Base-by-base conservation (phyloP, 2,797 vertebrate genomes). In the Holocentrus rufus region DNA sequence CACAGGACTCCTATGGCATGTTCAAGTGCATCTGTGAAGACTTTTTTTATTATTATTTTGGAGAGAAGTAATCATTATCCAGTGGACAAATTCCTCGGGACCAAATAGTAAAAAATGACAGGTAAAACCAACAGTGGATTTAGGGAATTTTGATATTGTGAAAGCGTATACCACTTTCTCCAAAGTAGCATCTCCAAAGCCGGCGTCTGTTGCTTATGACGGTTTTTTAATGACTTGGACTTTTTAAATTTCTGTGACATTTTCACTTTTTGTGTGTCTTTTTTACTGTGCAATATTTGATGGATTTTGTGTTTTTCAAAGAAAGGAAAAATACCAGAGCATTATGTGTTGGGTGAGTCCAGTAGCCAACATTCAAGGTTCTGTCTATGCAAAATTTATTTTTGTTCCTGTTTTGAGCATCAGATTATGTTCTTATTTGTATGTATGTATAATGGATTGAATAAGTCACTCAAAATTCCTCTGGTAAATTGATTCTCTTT, bases 241-340 rank as follows among this genome's bases (percentile, higher is more conserved):
- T 65, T 78, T 78, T 78, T 27, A 71, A 55, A 72, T 68, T 23
- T 66, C 49, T 75, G 53, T 56, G 13, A 77, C 76, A 60, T 84
- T 84, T 82, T 81, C 5, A 76, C 15, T 72, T 27, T 82, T 53
- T 77, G 31, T 79, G 65, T 88, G 57, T 86, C 13, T 60, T 89
- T 27, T 90, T 87, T 87, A 90, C 69, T 74, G 88, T 91, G 88
- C 86, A 92, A 91, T 91, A 90, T 86, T 81, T 90, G 76, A 82
- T 81, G 71, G 60, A 71, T 65, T 54, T 46, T 78, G n/a, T 76
- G 65, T 88, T 89, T 88, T 69, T 79, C 77, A 76, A 62, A 65
- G 73, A 76, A 69, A 25, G 15, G 8, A 42, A 73, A 74, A 69
- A 71, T 34, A 42, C 9, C 50, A 54, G 39, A 63, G 15, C 69